Percentiles rank a stretch among this genome's conserved stretches.
phyloP scores from a whole-genome alignment of 2,888 invertebrate genomes.

The Metopia argyrocephala region DNA sequence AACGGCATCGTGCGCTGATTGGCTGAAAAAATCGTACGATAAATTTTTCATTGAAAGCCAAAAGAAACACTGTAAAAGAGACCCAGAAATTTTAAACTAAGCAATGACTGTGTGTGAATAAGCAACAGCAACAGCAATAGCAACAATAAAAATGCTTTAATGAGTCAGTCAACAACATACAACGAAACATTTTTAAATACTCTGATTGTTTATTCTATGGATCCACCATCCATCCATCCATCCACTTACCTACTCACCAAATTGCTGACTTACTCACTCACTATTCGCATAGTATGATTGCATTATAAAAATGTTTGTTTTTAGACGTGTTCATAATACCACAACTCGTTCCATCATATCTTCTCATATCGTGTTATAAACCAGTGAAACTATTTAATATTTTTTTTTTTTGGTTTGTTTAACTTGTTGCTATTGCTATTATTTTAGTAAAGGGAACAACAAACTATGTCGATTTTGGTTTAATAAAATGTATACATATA shows the following conservation, averaged over 20 bases:
- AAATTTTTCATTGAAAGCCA: slow-evolving; percentile 70
- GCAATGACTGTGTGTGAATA: slow-evolving; percentile 14
- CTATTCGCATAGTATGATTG: slow-evolving; percentile 4
- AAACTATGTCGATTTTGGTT: slow-evolving; percentile 11
- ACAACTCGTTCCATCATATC: slow-evolving; percentile 25
- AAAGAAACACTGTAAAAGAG: slow-evolving; percentile 47
- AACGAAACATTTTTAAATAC: slow-evolving; percentile 37
- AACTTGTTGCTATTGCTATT: slow-evolving; percentile 43
- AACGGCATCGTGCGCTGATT: slow-evolving; percentile 73
- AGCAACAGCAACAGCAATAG: slow-evolving; percentile 15
- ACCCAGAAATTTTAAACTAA: slow-evolving; percentile 42
- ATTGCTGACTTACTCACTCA: background rate
- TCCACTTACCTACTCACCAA: background rate
- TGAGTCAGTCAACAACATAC: slow-evolving; percentile 56
- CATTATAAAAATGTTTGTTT: slow-evolving; percentile 8
- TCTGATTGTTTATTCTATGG: no score
- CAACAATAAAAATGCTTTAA: slow-evolving; percentile 39
- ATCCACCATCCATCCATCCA: no score
- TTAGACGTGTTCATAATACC: background rate
- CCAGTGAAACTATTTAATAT: background rate
- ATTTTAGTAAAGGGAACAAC: background rate
- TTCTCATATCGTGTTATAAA: background rate
- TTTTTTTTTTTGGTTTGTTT: background rate
- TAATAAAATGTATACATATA: background rate
- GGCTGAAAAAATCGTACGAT: slow-evolving; percentile 78